phyloP scores from a whole-genome alignment of 2,888 invertebrate genomes.

The Imbricaverruca yamaguchii region DNA sequence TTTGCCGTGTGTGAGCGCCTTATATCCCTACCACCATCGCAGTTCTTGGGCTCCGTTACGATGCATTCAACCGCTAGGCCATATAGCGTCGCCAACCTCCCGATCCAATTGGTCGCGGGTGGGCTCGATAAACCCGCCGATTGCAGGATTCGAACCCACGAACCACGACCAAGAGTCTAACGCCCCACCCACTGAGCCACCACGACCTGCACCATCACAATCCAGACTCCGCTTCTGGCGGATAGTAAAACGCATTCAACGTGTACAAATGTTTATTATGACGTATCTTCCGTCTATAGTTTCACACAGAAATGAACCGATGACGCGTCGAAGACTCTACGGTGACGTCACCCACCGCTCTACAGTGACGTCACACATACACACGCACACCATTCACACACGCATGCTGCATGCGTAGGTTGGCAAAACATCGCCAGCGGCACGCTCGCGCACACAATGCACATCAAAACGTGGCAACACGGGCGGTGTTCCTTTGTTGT shows the following conservation, averaged over 20 bases:
- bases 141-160: no score
- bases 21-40: no score
- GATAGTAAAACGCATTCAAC: neutral
- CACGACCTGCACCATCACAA: no score
- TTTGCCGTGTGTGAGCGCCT: no score
- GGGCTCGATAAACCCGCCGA: no score
- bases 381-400: neutral
- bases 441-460: neutral
- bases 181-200: no score
- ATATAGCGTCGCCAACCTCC: no score
- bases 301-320: slow-evolving; percentile 5
- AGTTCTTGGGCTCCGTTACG: no score
- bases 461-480: neutral
- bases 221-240: no score
- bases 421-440: neutral
- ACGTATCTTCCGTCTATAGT: slow-evolving; percentile 2
- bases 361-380: neutral
- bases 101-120: no score
- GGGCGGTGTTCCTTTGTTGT: neutral
- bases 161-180: no score
- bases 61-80: no score
- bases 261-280: slow-evolving; percentile 21
- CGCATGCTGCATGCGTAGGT: neutral
- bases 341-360: neutral
- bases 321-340: neutral